phyloP scores from a whole-genome alignment of 1,140 invertebrate genomes.

The Drosophila pruinosa region DNA sequence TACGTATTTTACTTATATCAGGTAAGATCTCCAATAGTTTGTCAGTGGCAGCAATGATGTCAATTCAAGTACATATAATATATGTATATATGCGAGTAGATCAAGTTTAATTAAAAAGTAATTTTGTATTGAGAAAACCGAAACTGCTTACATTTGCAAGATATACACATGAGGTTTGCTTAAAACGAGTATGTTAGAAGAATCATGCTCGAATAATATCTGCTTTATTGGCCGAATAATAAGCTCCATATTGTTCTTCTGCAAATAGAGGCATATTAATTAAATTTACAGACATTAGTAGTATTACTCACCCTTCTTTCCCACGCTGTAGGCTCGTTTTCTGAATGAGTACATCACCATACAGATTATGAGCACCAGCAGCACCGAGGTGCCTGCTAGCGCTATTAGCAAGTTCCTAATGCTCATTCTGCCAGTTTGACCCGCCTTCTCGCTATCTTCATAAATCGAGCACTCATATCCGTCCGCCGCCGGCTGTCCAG shows the following conservation, averaged over 20 bases:
- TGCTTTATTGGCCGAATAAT: constrained; percentile 43
- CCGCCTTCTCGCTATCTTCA: background rate
- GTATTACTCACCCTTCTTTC: constrained; percentile 32
- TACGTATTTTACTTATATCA: background rate
- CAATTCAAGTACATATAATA: background rate
- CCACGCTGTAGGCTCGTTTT: constrained; percentile 38
- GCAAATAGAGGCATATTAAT: background rate
- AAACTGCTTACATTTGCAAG: background rate
- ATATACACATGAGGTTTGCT: too few species aligned
- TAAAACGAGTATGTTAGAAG: background rate
- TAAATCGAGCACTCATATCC: constrained; percentile 17
- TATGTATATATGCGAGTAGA: background rate
- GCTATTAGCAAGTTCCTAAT: constrained; percentile 18
- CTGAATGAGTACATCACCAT: constrained; percentile 36
- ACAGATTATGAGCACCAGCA: constrained; percentile 33
- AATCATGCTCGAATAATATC: constrained; percentile 53
- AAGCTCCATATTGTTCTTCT: constrained; percentile 53
- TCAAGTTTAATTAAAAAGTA: constrained; percentile 2
- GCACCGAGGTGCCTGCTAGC: background rate
- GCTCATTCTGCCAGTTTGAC: background rate
- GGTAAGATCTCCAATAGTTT: too few species aligned
- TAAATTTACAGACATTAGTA: background rate
- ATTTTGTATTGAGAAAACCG: background rate
- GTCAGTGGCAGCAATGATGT: background rate
- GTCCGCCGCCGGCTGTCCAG: constrained; percentile 12